These are phyloP conservation scores for Ormyrus labotus DNA, from an alignment of 2,888 invertebrate genomes.

Conservation along the genomic window DNA sequence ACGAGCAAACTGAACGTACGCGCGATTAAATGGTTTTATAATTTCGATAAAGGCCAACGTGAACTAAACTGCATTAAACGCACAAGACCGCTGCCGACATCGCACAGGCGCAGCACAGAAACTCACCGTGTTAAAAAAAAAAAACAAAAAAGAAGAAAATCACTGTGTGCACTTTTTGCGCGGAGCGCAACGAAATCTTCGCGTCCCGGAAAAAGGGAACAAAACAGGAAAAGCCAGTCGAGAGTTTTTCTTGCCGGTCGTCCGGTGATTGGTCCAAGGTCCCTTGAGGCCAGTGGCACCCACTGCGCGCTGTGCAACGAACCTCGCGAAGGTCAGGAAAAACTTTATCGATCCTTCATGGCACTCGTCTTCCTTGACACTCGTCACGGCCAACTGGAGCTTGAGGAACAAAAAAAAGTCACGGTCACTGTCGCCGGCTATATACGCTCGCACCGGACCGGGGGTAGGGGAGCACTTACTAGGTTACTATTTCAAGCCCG, in stretches of 20 bases:
- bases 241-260: no score
- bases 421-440: conserved; percentile 62
- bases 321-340: conserved; percentile 31
- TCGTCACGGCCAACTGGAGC: conserved; percentile 54
- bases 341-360: conserved; percentile 23
- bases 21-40: no score
- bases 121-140: conserved; percentile 9
- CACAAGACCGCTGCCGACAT: no score
- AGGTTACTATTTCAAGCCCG: conserved; percentile 65
- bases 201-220: no score
- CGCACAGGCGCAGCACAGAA: not conserved
- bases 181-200: not conserved
- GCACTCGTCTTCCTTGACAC: conserved; percentile 12
- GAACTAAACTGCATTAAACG: not conserved
- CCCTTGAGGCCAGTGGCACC: not conserved
- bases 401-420: conserved; percentile 61
- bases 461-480: conserved; percentile 66
- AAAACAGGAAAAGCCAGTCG: no score
- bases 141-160: not conserved
- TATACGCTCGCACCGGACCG: conserved; percentile 58
- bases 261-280: not conserved
- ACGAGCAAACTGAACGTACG: no score
- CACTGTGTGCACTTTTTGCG: conserved; percentile 5
- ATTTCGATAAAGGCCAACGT: no score
- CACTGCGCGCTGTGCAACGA: not conserved